Conservation (phyloP, 2,797 vertebrate species). For the Lateolabrax maculatus region DNA sequence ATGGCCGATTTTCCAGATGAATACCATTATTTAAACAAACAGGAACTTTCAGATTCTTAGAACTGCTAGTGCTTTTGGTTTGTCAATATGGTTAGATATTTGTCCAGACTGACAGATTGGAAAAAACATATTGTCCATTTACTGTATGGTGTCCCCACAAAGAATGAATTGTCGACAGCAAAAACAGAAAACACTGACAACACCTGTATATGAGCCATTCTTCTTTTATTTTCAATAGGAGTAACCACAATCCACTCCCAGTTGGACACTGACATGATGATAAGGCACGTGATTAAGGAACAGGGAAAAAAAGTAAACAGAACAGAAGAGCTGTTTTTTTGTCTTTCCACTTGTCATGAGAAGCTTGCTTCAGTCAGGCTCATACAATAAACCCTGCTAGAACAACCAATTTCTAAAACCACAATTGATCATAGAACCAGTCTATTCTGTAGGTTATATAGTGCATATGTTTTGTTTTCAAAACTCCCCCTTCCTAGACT, state of each 20-base stretch:
- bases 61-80: neutral
- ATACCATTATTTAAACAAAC: slow-evolving; percentile 9
- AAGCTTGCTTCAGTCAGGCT: slow-evolving; percentile 21
- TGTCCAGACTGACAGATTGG: neutral
- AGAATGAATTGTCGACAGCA: slow-evolving; percentile 13
- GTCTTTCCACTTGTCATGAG: neutral
- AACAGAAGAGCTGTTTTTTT: neutral
- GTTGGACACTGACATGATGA: slow-evolving; percentile 6
- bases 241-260: slow-evolving; percentile 29
- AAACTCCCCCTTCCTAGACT: neutral
- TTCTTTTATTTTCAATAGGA: slow-evolving; percentile 41
- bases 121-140: neutral
- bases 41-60: neutral
- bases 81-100: neutral
- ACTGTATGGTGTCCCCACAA: neutral
- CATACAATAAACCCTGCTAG: slow-evolving; percentile 3
- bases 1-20: slow-evolving; percentile 27
- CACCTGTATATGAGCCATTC: neutral
- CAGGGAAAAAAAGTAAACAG: neutral
- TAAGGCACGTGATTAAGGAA: slow-evolving; percentile 15
- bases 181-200: slow-evolving; percentile 27
- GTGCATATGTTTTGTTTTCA: neutral
- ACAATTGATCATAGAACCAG: neutral
- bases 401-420: slow-evolving; percentile 23
- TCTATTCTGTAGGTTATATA: neutral